phyloP scores from a whole-genome alignment of 2,797 vertebrate genomes.

The Acanthurus tractus region DNA sequence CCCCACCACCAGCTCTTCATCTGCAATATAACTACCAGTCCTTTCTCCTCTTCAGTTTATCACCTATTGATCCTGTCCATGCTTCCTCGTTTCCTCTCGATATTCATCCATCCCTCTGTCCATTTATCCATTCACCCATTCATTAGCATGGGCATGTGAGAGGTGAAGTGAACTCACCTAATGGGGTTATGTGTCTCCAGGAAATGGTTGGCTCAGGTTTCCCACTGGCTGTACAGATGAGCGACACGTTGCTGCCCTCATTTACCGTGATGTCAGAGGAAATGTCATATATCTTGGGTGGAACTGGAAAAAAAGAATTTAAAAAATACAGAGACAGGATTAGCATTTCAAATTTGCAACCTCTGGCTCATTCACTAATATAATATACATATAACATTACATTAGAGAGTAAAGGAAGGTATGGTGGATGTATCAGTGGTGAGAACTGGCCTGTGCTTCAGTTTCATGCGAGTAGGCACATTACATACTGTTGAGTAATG shows the following conservation, averaged over 20 bases:
- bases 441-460: not conserved
- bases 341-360: slow-evolving; percentile 53
- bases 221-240: slow-evolving; percentile 95
- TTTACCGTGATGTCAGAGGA: slow-evolving; percentile 93
- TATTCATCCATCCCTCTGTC: slow-evolving; percentile 36
- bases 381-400: not conserved
- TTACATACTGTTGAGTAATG: not conserved
- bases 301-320: slow-evolving; percentile 85
- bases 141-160: slow-evolving; percentile 59
- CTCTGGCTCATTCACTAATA: slow-evolving; percentile 5
- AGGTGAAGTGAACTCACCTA: slow-evolving; percentile 87
- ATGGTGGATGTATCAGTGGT: not conserved
- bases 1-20: slow-evolving; percentile 17
- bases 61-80: slow-evolving; percentile 62
- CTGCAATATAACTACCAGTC: slow-evolving; percentile 32
- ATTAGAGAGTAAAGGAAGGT: slow-evolving; percentile 4
- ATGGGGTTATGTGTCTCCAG: slow-evolving; percentile 98
- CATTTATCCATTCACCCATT: slow-evolving; percentile 46
- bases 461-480: not conserved
- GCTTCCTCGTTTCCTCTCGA: slow-evolving; percentile 50
- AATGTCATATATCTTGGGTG: slow-evolving; percentile 97
- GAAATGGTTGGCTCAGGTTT: slow-evolving; percentile 97
- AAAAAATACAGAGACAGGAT: slow-evolving; percentile 61
- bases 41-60: slow-evolving; percentile 24
- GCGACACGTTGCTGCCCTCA: slow-evolving; percentile 95